Evolutionary conservation across 2,888 invertebrate species (phyloP), one percentile per base, ranked within the genome.

Genomic region (Fissipunctia ypsillon): DNA sequence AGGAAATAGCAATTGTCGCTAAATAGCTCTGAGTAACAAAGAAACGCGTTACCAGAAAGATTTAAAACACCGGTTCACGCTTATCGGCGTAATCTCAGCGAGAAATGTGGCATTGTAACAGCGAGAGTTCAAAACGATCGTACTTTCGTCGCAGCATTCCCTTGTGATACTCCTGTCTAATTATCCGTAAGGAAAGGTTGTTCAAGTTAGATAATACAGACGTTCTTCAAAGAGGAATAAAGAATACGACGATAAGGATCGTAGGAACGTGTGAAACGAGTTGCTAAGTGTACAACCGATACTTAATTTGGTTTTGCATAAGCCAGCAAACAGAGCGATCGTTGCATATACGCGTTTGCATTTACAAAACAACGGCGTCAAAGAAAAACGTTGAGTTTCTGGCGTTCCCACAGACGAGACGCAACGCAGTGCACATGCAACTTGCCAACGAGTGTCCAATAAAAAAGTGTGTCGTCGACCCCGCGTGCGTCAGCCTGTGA

Each of bases 381-480:
- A 88, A 89, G 87, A 88, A 89, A 91, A 89, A 88, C 87, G 82
- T 88, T 78, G 80, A 89, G 91, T 89, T 92, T 89, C 91, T 88
- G 90, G 54, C 90, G 94, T 95, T 95, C 96, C 95, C 95, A 95
- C 95, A 94, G 92, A 89, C 90, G 88, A 87, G 87, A 83, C 81
- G 89, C 90, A 89, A 84, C 90, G 90, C 91, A 76, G 68, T 88
- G 87, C 87, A 88, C 87, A 87, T 88, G 87, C 88, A 88, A 87
- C 86, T 84, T 87, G 89, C 86, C 87, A 87, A 81, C 87, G 84
- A 91, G 89, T 89, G 85, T 86, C 91, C 93, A 94, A 94, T 94
- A 95, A 95, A 95, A 94, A 93, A 91, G 73, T 89, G 88, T 94
- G 95, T 95, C 96, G 91, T 91, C 91, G 96, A 96, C 96, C 95